These are phyloP conservation scores for Coelopa frigida DNA, from an alignment of 1,140 invertebrate genomes.

Conservation along the genomic window DNA sequence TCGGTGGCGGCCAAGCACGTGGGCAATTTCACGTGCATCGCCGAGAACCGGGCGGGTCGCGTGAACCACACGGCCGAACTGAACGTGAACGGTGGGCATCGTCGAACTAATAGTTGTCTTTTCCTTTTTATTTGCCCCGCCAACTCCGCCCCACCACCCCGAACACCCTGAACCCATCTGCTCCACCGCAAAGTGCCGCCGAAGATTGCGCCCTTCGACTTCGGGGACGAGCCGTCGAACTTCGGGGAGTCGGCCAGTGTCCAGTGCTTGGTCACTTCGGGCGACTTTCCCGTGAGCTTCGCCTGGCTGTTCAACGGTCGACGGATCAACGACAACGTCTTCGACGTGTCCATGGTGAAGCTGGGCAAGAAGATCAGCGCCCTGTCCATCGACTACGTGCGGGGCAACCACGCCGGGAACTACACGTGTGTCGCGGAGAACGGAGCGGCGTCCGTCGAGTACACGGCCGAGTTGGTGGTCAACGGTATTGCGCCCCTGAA, in stretches of 20 bases:
- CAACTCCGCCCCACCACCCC: not conserved
- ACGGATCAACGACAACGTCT: constrained; percentile 50
- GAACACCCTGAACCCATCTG: constrained; percentile 13
- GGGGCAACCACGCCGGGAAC: constrained; percentile 59
- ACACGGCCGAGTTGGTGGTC: constrained; percentile 58
- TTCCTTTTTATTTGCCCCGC: constrained; percentile 13
- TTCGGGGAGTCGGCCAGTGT: constrained; percentile 64
- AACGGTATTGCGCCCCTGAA: constrained; percentile 54
- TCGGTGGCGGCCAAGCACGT: constrained; percentile 64
- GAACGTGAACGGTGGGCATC: constrained; percentile 62
- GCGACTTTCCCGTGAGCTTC: constrained; percentile 67
- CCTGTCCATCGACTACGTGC: constrained; percentile 43
- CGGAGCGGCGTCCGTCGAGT: constrained; percentile 59
- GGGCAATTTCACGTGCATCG: constrained; percentile 74
- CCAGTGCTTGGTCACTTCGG: constrained; percentile 66
- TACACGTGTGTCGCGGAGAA: constrained; percentile 72
- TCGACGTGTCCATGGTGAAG: constrained; percentile 42
- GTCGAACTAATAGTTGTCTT: too few species aligned
- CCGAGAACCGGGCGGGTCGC: constrained; percentile 60
- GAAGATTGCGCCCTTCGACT: constrained; percentile 60
- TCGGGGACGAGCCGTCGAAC: constrained; percentile 57
- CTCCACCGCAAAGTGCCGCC: too few species aligned
- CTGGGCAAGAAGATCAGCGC: constrained; percentile 35
- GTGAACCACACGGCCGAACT: constrained; percentile 59
- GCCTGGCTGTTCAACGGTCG: constrained; percentile 49